phyloP scores from a whole-genome alignment of 2,797 vertebrate genomes.

The Octomys mimax region DNA sequence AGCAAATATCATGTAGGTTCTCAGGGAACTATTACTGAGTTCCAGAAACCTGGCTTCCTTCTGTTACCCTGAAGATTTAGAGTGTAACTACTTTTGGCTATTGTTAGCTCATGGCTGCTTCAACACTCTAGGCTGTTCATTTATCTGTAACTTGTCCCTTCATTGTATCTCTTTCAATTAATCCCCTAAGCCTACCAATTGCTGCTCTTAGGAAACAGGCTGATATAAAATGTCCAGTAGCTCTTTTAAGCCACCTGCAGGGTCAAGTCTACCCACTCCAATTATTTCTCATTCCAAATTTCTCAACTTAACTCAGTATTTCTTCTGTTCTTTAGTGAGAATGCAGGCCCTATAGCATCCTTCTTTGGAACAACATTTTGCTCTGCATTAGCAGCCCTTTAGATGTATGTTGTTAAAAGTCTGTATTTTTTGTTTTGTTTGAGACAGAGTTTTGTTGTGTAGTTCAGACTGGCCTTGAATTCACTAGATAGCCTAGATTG shows the following conservation, averaged over 20 bases:
- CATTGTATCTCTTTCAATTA: constrained; percentile 1
- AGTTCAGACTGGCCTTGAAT: neutral
- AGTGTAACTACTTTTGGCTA: neutral
- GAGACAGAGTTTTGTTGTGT: neutral
- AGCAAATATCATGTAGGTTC: neutral
- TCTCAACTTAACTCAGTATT: neutral
- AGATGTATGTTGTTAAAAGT: neutral
- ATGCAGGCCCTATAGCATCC: neutral
- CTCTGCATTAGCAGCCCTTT: neutral
- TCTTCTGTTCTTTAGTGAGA: neutral
- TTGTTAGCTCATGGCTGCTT: neutral
- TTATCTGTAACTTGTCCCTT: neutral
- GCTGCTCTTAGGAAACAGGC: neutral
- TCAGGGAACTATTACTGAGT: neutral
- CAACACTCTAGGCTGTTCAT: neutral
- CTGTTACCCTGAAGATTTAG: neutral
- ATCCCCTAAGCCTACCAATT: neutral
- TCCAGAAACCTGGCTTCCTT: neutral
- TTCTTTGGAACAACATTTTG: neutral
- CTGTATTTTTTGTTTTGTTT: neutral
- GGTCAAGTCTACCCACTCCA: neutral
- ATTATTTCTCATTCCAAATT: constrained; percentile 1
- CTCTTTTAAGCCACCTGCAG: neutral
- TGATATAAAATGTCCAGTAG: neutral
- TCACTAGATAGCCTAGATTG: neutral